phyloP scores from a whole-genome alignment of 1,140 invertebrate genomes.

The Aphaenogaster rudis region DNA sequence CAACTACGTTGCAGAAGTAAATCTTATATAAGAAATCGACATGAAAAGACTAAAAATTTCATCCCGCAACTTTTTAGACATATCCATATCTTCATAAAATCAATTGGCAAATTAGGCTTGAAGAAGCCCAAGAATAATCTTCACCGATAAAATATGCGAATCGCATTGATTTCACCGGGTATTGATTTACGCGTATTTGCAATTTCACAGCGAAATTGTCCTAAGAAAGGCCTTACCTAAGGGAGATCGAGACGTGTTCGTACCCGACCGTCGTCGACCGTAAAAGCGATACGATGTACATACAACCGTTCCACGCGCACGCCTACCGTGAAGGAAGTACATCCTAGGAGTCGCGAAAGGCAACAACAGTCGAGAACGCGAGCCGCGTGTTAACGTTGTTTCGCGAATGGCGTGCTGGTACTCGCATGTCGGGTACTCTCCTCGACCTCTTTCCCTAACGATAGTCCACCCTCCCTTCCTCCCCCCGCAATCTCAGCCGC shows the following conservation, averaged over 20 bases:
- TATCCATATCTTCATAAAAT: neutral
- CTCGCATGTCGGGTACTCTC: constrained; percentile 59
- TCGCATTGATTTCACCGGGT: constrained; percentile 1
- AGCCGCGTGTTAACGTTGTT: constrained; percentile 42
- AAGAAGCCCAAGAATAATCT: neutral
- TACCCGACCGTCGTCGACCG: constrained; percentile 36
- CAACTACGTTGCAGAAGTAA: neutral
- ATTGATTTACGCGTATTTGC: constrained; percentile 30
- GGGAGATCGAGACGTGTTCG: constrained; percentile 18
- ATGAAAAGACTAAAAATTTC: neutral
- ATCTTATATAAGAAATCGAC: neutral
- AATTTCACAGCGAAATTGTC: constrained; percentile 14
- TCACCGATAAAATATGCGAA: neutral
- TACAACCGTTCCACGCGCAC: constrained; percentile 41
- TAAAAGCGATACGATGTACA: constrained; percentile 50
- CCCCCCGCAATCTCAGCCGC: neutral
- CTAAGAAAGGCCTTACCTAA: neutral
- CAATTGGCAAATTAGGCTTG: neutral
- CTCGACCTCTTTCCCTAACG: constrained; percentile 45
- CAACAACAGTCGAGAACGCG: constrained; percentile 30
- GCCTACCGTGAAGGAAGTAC: constrained; percentile 40
- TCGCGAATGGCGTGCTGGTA: constrained; percentile 58
- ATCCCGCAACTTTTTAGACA: neutral
- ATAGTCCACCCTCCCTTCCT: constrained; percentile 30
- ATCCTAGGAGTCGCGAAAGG: constrained; percentile 35